Percentiles rank a stretch among this genome's conserved stretches.
Evolutionary conservation across 1,140 invertebrate genomes (phyloP).

Genomic region (Eriocheir sinensis): DNA sequence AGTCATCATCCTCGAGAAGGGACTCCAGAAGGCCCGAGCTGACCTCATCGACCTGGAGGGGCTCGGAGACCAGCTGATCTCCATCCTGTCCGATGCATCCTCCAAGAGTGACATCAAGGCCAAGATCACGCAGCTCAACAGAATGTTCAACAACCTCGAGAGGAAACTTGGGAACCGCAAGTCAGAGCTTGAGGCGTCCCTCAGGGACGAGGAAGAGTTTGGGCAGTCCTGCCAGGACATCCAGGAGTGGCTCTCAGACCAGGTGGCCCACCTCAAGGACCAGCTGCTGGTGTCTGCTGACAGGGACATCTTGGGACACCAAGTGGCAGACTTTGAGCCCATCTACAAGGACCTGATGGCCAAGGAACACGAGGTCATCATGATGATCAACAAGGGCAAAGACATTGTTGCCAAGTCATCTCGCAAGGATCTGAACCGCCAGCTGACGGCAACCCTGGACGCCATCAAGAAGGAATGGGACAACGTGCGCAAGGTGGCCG

Average conservation of each 20-base stretch:
- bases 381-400: conserved; percentile 95
- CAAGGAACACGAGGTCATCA: conserved; percentile 96
- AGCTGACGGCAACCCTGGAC: conserved; percentile 88
- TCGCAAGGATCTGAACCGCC: conserved; percentile 82
- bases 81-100: conserved; percentile 94
- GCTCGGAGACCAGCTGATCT: conserved; percentile 91
- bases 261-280: conserved; percentile 88
- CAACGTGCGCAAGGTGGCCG: conserved; percentile 91
- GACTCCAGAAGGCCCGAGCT: conserved; percentile 93
- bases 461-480: conserved; percentile 95
- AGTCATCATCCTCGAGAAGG: conserved; percentile 90
- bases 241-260: conserved; percentile 92
- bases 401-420: conserved; percentile 87
- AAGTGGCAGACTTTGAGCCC: conserved; percentile 91
- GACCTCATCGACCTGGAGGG: conserved; percentile 93
- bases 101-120: conserved; percentile 94
- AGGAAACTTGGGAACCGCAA: conserved; percentile 94
- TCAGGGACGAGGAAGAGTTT: conserved; percentile 89
- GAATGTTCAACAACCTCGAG: conserved; percentile 92
- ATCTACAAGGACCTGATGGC: conserved; percentile 93
- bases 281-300: conserved; percentile 93
- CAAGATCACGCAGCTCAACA: conserved; percentile 91
- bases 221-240: conserved; percentile 92
- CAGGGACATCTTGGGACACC: conserved; percentile 90
- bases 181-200: conserved; percentile 93